phyloP scores from a whole-genome alignment of 2,888 invertebrate species.

The Bibio marci region DNA sequence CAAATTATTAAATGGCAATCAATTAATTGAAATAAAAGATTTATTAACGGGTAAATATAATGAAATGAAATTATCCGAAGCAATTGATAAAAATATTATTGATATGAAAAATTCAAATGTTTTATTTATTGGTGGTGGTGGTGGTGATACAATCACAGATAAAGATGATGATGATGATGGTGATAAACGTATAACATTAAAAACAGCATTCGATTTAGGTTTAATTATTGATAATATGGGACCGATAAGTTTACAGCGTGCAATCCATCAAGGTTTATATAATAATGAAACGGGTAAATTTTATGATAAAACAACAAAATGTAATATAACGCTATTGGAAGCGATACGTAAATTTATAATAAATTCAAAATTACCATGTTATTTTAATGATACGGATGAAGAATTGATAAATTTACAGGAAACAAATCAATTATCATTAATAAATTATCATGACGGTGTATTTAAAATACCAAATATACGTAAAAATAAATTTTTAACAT shows the following conservation, averaged over 20 bases:
- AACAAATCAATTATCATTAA: constrained; percentile 61
- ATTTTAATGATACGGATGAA: constrained; percentile 59
- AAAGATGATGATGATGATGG: constrained; percentile 1
- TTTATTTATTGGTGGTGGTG: constrained; percentile 3
- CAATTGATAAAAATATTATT: constrained; percentile 56
- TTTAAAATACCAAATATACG: constrained; percentile 57
- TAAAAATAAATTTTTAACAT: constrained; percentile 42
- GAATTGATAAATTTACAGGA: constrained; percentile 57
- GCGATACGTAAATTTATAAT: constrained; percentile 65
- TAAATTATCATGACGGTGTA: constrained; percentile 62
- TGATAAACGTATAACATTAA: constrained; percentile 47
- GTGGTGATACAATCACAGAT: too few species aligned
- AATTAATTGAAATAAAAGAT: constrained; percentile 67
- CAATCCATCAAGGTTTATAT: constrained; percentile 72
- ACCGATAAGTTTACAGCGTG: constrained; percentile 65
- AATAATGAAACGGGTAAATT: constrained; percentile 67
- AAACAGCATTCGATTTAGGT: constrained; percentile 63
- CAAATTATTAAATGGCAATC: constrained; percentile 63
- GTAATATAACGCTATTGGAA: constrained; percentile 67
- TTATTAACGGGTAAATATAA: constrained; percentile 57
- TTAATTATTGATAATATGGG: constrained; percentile 66
- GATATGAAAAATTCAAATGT: constrained; percentile 54
- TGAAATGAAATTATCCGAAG: constrained; percentile 60
- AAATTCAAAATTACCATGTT: constrained; percentile 63
- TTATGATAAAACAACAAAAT: constrained; percentile 59